phyloP scores from a whole-genome alignment of 2,113 vertebrate genomes.

The Hymenochirus boettgeri region DNA sequence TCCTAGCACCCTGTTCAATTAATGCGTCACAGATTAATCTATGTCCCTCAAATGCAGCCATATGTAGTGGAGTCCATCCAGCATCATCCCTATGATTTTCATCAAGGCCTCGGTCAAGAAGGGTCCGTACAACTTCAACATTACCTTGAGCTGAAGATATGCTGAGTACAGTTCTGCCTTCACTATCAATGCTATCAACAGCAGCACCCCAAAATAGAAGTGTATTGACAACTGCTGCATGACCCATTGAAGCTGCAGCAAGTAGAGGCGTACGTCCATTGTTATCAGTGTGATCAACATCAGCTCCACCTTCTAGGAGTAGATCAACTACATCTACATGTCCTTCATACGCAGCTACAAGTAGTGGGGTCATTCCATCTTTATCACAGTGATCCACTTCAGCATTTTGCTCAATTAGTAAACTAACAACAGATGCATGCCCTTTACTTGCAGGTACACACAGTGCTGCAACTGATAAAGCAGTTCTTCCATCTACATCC shows the following conservation, averaged over 20 bases:
- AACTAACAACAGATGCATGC: slow-evolving; percentile 89
- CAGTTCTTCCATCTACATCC: slow-evolving; percentile 91
- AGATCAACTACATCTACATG: slow-evolving; percentile 94
- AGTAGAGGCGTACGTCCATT: slow-evolving; percentile 93
- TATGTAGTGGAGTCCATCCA: slow-evolving; percentile 95
- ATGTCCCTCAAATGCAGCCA: slow-evolving; percentile 96
- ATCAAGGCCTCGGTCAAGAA: slow-evolving; percentile 94
- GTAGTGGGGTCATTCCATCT: slow-evolving; percentile 93
- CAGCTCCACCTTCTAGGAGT: slow-evolving; percentile 91
- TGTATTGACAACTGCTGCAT: slow-evolving; percentile 90
- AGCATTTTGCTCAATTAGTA: slow-evolving; percentile 87
- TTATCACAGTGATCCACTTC: slow-evolving; percentile 97
- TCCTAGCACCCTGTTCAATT: slow-evolving; percentile 93
- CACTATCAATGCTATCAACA: slow-evolving; percentile 93
- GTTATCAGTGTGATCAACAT: slow-evolving; percentile 94
- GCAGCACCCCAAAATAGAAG: slow-evolving; percentile 95
- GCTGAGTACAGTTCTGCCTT: slow-evolving; percentile 93
- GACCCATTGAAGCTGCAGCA: slow-evolving; percentile 95
- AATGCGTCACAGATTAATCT: slow-evolving; percentile 91
- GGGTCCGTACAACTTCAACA: slow-evolving; percentile 92
- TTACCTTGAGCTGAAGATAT: slow-evolving; percentile 95
- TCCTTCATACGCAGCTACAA: slow-evolving; percentile 95
- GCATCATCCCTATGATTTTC: slow-evolving; percentile 95
- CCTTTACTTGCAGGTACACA: slow-evolving; percentile 95
- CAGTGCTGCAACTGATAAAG: slow-evolving; percentile 89